These are phyloP conservation scores for Potorous gilbertii DNA, from an alignment of 2,797 vertebrate species.

Conservation along the genomic window DNA sequence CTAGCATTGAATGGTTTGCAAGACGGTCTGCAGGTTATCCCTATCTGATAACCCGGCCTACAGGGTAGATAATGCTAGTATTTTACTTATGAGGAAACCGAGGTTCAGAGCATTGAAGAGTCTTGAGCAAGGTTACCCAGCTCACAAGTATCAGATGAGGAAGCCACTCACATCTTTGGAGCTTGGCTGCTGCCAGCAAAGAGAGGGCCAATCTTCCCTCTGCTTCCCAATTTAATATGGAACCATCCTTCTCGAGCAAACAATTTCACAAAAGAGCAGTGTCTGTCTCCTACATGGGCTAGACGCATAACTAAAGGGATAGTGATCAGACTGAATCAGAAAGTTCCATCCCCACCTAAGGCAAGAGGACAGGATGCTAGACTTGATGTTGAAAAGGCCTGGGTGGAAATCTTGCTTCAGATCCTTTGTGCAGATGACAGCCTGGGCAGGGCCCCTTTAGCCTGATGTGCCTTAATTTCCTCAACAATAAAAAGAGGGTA, in stretches of 20 bases:
- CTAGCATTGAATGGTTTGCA: not conserved
- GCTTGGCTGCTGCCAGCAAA: not conserved
- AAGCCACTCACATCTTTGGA: not conserved
- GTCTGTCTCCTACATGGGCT: slow-evolving; percentile 28
- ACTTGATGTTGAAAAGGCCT: not conserved
- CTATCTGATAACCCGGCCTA: not conserved
- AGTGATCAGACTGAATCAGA: slow-evolving; percentile 37
- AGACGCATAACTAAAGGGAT: slow-evolving; percentile 28
- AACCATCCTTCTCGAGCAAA: not conserved
- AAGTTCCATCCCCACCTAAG: slow-evolving; percentile 74
- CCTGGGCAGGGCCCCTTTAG: not conserved
- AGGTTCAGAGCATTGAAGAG: not conserved
- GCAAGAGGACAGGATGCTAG: not conserved
- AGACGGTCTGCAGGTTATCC: not conserved
- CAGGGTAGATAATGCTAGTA: not conserved
- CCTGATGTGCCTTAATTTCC: not conserved
- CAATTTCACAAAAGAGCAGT: not conserved
- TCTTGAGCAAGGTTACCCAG: not conserved
- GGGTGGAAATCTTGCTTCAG: not conserved
- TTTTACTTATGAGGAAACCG: not conserved
- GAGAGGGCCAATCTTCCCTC: not conserved
- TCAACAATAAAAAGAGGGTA: not conserved
- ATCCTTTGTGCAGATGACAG: not conserved
- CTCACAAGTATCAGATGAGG: not conserved
- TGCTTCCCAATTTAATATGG: not conserved